Conservation (phyloP, 2,888 invertebrate genomes). For the Drosophila paramelanica region DNA sequence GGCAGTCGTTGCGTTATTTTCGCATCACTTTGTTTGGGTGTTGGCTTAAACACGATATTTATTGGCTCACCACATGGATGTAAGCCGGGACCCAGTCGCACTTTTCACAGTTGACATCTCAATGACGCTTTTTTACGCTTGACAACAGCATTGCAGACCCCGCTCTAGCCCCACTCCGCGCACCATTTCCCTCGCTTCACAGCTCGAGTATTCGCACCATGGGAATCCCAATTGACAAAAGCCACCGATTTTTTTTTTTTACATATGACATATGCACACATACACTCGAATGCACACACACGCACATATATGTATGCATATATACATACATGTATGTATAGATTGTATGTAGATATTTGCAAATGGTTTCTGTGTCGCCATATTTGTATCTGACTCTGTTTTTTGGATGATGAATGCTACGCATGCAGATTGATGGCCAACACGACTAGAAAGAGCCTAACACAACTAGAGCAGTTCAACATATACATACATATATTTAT, state of each 20-base stretch:
- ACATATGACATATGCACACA: not conserved
- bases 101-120: conserved; percentile 80
- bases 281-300: not conserved
- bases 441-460: conserved; percentile 16
- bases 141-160: conserved; percentile 37
- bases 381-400: conserved; percentile 72
- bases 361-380: conserved; percentile 69
- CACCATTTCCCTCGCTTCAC: not conserved
- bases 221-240: conserved; percentile 71
- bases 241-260: conserved; percentile 42
- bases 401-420: conserved; percentile 66
- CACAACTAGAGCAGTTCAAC: not conserved
- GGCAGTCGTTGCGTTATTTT: conserved; percentile 46
- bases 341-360: conserved; percentile 56
- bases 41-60: conserved; percentile 81
- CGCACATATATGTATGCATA: not conserved
- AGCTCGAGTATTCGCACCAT: conserved; percentile 36
- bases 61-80: conserved; percentile 72
- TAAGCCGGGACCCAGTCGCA: conserved; percentile 47
- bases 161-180: not conserved
- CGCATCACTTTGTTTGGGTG: conserved; percentile 74
- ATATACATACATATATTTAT: not conserved
- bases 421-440: conserved; percentile 64
- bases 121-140: conserved; percentile 62
- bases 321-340: conserved; percentile 1